Base-by-base conservation (phyloP, 1,140 invertebrate species). In the Gyrodactylus salaris region DNA sequence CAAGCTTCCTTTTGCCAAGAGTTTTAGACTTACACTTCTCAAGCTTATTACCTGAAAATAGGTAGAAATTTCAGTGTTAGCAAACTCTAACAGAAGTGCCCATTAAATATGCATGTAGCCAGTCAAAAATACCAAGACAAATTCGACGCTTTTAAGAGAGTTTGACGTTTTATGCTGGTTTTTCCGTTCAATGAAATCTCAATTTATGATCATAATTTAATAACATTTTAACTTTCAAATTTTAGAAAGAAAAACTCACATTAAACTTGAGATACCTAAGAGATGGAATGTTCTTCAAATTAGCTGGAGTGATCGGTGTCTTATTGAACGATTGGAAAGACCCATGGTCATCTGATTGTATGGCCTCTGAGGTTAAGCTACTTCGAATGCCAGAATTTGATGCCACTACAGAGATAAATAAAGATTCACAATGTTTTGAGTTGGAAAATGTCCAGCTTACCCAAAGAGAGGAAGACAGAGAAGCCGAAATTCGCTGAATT, bases 1-100 rank as follows among this genome's bases (percentile, higher is more conserved):
- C 0, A 91, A 87, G 0, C 89, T 89, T 1, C 90, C 88, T 83
- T 98, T 98, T 0, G 91, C 84, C 69, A 97, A 79, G 0, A 87
- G 85, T 0, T 90, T 88, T 68, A 98, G 79, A 0, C 91, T 89
- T 70, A 87, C 86, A 78, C 96, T 91, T 76, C 93, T 93, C 20
- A 91, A 84, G 74, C 88, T 87, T 75, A 86, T 86, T 7, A 88
- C 86, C 83, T 94, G 85, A 68, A 76, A 75, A 73, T 34, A 27
- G 74, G 75, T 19, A n/a, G n/a, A n/a, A n/a, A n/a, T n/a, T n/a
- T n/a, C n/a, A n/a, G n/a, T n/a, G n/a, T n/a, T n/a, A n/a, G n/a
- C n/a, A n/a, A n/a, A n/a, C n/a, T n/a, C n/a, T n/a, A n/a, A n/a
- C n/a, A n/a, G n/a, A n/a, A n/a, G n/a, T n/a, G n/a, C n/a, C n/a